Base-by-base conservation (phyloP, 2,888 invertebrate genomes). In the Macrophya alboannulata region DNA sequence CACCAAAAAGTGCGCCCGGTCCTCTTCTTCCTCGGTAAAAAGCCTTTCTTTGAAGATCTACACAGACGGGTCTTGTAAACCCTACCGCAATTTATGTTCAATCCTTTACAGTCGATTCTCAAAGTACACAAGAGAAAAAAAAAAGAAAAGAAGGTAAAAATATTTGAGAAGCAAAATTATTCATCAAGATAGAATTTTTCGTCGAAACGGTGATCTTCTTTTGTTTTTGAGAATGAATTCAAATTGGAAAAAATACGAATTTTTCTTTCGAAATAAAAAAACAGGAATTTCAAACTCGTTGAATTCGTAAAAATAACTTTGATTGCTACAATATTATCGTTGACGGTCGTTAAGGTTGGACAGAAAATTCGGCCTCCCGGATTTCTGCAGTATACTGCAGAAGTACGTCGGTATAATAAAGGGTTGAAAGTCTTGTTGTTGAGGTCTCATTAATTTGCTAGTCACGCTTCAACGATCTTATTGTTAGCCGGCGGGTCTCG, bases 381-480 rank as follows among this genome's bases (percentile, higher is more conserved):
- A 10, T 12, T 10, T 10, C 25, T 5, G n/a, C 8, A 8, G n/a
- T 55, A 55, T 55, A 17, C n/a, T 55, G 6, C 55, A 55, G 12
- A 37, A 37, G 25, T 31, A 68, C 8, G 68, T 17, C 1, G 15
- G 31, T 55, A 55, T 68, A 25, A 68, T 68, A 68, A 68, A 68
- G 68, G 68, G 31, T 68, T 37, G 68, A 68, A 37, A 68, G 68
- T 68, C 31, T 68, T 68, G 68, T 68, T 68, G 68, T 68, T 68
- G 68, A 37, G 68, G 68, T 68, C 68, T 68, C 68, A 68, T 68
- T 68, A 68, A 68, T 68, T 68, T 25, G 37, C 68, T 68, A 68
- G 68, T 17, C 68, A 68, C 37, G 68, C 37, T 31, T 68, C 68
- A 68, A 37, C 68, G 68, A 68, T 68, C 68, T 68, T 68, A 68